Conservation (phyloP, 2,113 vertebrate genomes). For the Odobenus rosmarus region DNA sequence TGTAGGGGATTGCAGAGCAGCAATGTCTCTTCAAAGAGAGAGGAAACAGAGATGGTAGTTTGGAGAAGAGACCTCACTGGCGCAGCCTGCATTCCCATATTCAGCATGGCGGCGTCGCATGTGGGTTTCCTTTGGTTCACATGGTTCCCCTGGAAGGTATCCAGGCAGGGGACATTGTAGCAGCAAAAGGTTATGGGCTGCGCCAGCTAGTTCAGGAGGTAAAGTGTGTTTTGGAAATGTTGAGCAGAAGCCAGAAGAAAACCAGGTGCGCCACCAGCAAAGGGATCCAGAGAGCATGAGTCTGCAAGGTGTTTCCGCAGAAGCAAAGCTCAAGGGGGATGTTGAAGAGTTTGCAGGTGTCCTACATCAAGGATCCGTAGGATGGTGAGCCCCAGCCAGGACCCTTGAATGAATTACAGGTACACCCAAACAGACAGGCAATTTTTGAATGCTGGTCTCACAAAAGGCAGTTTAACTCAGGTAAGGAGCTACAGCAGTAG, state of each 20-base stretch:
- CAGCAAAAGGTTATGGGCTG: not conserved
- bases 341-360: not conserved
- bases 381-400: not conserved
- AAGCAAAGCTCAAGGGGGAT: not conserved
- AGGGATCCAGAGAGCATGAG: not conserved
- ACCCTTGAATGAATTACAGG: not conserved
- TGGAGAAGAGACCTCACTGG: not conserved
- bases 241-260: not conserved
- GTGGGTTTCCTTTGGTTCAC: not conserved
- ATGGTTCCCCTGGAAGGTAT: not conserved
- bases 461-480: not conserved
- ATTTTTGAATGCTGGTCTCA: not conserved
- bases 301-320: not conserved
- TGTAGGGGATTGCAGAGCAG: not conserved
- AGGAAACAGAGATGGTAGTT: no score
- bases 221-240: not conserved
- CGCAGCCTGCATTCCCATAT: not conserved
- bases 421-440: not conserved
- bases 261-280: accelerated
- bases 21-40: not conserved
- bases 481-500: not conserved
- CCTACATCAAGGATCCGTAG: not conserved
- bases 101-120: accelerated
- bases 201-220: not conserved
- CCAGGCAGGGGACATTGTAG: not conserved